A percentile compares a stretch with the other conserved stretches of the same genome.
phyloP scores from a whole-genome alignment of 2,888 invertebrate species.

The Synergus umbraculus region DNA sequence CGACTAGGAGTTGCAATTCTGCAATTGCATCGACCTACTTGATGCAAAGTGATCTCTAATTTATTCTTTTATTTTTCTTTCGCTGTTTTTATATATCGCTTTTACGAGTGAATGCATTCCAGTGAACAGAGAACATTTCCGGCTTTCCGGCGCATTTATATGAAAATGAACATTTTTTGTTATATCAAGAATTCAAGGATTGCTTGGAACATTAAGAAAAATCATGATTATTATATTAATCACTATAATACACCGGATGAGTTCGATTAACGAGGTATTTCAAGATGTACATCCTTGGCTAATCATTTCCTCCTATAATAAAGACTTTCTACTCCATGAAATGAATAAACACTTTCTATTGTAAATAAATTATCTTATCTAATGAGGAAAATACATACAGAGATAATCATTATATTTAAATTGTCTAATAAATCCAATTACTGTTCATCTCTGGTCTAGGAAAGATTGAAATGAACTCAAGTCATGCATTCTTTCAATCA shows the following conservation, averaged over 20 bases:
- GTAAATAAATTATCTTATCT: background rate
- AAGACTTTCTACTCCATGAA: conserved; percentile 24
- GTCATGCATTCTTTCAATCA: too few relatives aligned
- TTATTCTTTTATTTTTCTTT: conserved; percentile 17
- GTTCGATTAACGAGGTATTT: background rate
- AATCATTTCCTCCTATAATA: conserved; percentile 3
- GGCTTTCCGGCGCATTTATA: background rate
- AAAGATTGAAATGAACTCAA: background rate
- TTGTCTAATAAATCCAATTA: too few relatives aligned
- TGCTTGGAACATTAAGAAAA: too few relatives aligned
- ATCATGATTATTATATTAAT: too few relatives aligned
- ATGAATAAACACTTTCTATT: background rate
- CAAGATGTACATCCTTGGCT: background rate
- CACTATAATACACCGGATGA: background rate
- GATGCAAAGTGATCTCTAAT: conserved; percentile 32
- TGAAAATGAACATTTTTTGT: too few relatives aligned
- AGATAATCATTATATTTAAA: too few relatives aligned
- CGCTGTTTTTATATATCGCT: background rate
- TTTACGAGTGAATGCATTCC: conserved; percentile 8
- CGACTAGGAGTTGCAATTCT: background rate
- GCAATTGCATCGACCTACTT: conserved; percentile 25
- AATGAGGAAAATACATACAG: background rate
- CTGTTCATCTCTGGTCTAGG: too few relatives aligned
- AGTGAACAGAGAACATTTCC: background rate
- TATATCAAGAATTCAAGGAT: background rate